Conservation (phyloP, 2,888 invertebrate genomes). For the Ichneumon xanthorius region DNA sequence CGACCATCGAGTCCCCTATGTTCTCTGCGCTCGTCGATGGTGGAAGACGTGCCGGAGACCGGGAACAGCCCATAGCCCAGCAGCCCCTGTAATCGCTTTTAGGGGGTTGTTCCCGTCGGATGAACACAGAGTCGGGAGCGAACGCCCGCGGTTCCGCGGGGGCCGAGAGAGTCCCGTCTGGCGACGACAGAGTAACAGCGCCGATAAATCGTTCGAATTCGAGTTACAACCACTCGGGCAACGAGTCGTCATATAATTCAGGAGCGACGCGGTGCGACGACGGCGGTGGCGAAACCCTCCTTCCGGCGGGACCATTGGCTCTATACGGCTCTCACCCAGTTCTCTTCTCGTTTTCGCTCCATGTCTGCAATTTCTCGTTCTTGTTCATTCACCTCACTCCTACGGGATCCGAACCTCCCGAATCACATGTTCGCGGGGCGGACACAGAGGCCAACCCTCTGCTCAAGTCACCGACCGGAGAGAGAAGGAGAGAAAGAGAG, state of each 20-base stretch:
- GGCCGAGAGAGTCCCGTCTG: conserved; percentile 73
- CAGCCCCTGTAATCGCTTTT: conserved; percentile 66
- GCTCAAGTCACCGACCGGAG: conserved; percentile 23
- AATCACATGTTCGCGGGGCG: conserved; percentile 54
- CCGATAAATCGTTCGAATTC: conserved; percentile 80
- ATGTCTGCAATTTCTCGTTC: conserved; percentile 45
- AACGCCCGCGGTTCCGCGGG: conserved; percentile 44
- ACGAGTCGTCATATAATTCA: conserved; percentile 79
- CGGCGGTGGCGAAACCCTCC: conserved; percentile 57
- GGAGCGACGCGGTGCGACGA: conserved; percentile 62
- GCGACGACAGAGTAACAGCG: conserved; percentile 78
- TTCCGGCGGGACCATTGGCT: conserved; percentile 38
- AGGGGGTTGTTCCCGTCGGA: conserved; percentile 74
- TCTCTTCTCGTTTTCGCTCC: conserved; percentile 49
- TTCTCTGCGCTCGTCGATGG: conserved; percentile 41
- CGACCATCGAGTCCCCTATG: conserved; percentile 21
- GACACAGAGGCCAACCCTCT: conserved; percentile 35
- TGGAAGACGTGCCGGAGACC: conserved; percentile 29
- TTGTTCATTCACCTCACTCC: conserved; percentile 14
- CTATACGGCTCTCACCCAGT: conserved; percentile 24
- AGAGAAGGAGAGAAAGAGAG: background rate
- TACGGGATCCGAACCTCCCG: conserved; percentile 21
- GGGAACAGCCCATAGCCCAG: conserved; percentile 31
- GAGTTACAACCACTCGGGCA: conserved; percentile 77
- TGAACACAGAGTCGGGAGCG: conserved; percentile 73